Conservation (phyloP, 2,888 invertebrate species). For the Tetramorium bicarinatum region DNA sequence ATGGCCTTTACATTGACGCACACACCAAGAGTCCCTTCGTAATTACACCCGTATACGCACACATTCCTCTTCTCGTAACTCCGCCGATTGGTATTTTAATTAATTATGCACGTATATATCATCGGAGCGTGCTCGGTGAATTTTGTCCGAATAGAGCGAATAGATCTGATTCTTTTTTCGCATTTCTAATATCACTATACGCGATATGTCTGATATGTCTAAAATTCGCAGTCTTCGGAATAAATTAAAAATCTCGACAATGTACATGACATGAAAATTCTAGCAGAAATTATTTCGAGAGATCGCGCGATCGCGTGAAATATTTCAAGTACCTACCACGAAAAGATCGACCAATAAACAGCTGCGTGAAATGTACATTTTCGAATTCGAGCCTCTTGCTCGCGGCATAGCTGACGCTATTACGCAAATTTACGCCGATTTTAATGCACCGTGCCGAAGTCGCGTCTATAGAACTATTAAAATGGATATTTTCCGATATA, state of each 20-base stretch:
- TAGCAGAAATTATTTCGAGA: neutral
- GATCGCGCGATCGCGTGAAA: neutral
- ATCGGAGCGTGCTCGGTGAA: neutral
- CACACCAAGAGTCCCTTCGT: constrained; percentile 23
- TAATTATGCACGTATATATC: constrained; percentile 43
- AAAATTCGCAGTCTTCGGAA: neutral
- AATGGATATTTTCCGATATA: constrained; percentile 39
- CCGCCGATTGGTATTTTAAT: constrained; percentile 45
- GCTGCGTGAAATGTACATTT: neutral
- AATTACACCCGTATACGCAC: constrained; percentile 8
- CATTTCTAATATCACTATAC: neutral
- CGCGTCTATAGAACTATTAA: constrained; percentile 10
- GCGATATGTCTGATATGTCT: neutral
- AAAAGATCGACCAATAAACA: neutral
- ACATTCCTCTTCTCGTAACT: constrained; percentile 13
- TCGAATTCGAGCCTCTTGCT: neutral
- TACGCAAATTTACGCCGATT: constrained; percentile 15
- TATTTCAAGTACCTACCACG: neutral
- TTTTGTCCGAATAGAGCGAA: neutral
- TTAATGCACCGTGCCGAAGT: constrained; percentile 5
- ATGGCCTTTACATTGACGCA: constrained; percentile 40
- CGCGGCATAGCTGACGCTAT: neutral
- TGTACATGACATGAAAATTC: neutral
- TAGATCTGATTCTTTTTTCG: neutral
- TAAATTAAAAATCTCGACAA: neutral